Conservation (phyloP, 2,113 vertebrate genomes). For the Poeciliopsis retropinna region DNA sequence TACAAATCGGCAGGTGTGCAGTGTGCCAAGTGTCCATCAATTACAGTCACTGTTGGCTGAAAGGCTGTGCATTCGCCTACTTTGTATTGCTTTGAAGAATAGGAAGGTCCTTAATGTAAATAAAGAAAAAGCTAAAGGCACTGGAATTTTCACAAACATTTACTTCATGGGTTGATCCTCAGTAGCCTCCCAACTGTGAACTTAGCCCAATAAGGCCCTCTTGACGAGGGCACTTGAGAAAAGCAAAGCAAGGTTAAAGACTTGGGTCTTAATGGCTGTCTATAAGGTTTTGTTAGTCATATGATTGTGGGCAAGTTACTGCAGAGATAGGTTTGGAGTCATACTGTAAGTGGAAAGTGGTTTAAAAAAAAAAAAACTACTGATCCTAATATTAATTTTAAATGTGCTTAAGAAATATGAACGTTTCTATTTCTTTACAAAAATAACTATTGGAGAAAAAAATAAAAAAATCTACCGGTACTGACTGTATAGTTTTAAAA, state of each 20-base stretch:
- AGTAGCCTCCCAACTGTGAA: slow-evolving; percentile 1
- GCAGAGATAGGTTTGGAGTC: slow-evolving; percentile 25
- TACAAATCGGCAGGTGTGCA: slow-evolving; percentile 69
- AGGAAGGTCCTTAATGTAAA: slow-evolving; percentile 32
- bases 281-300: slow-evolving; percentile 15
- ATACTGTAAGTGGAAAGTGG: slow-evolving; percentile 7
- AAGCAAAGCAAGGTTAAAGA: slow-evolving; percentile 15
- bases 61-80: slow-evolving; percentile 41
- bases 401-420: neutral
- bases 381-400: neutral
- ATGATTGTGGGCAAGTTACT: slow-evolving; percentile 32
- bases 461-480: neutral
- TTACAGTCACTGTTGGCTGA: slow-evolving; percentile 52
- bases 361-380: slow-evolving; percentile 5
- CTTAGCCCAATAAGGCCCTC: neutral
- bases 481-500: neutral
- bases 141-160: slow-evolving; percentile 21
- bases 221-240: slow-evolving; percentile 11
- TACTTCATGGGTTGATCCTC: slow-evolving; percentile 5
- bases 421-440: neutral
- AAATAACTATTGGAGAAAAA: neutral
- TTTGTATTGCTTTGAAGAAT: slow-evolving; percentile 41
- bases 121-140: neutral
- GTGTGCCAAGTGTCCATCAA: slow-evolving; percentile 76
- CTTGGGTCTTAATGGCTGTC: slow-evolving; percentile 8